These are phyloP conservation scores for Mycetomoellerius zeteki DNA, from an alignment of 1,140 invertebrate species.

Conservation along the genomic window DNA sequence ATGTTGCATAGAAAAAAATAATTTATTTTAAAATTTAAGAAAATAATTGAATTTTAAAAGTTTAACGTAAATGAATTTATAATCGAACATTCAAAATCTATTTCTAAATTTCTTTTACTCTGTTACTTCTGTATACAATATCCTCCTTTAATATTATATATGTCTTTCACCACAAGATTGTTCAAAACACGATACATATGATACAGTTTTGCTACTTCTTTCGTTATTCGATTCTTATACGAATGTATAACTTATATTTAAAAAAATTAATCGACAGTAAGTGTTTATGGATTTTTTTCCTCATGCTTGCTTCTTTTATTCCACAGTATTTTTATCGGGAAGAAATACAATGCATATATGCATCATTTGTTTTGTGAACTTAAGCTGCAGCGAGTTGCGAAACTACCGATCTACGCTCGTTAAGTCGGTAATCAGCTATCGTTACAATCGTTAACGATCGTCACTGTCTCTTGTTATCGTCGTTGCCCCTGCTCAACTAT, in stretches of 20 bases:
- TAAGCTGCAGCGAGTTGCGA: background rate
- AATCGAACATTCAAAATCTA: background rate
- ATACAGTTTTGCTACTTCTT: constrained; percentile 39
- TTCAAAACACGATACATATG: background rate
- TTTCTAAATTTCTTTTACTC: background rate
- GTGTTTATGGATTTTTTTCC: background rate
- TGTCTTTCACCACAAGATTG: constrained; percentile 21
- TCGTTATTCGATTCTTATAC: constrained; percentile 12
- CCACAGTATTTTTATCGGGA: background rate
- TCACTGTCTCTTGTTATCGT: constrained; percentile 60
- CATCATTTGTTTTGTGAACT: background rate
- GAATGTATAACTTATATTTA: constrained; percentile 15
- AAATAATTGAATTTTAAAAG: background rate
- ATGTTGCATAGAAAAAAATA: too few relatives aligned
- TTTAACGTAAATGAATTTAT: background rate
- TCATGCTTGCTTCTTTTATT: background rate
- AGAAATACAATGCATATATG: background rate
- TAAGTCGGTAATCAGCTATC: constrained; percentile 21
- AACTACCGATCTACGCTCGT: constrained; percentile 31
- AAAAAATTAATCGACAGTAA: background rate
- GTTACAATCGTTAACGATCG: constrained; percentile 64
- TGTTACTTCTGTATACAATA: background rate
- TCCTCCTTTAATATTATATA: constrained; percentile 21
- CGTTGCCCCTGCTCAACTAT: constrained; percentile 8
- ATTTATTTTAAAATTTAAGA: background rate